Conservation (phyloP, 2,797 vertebrate genomes). For the Catharus ustulatus region DNA sequence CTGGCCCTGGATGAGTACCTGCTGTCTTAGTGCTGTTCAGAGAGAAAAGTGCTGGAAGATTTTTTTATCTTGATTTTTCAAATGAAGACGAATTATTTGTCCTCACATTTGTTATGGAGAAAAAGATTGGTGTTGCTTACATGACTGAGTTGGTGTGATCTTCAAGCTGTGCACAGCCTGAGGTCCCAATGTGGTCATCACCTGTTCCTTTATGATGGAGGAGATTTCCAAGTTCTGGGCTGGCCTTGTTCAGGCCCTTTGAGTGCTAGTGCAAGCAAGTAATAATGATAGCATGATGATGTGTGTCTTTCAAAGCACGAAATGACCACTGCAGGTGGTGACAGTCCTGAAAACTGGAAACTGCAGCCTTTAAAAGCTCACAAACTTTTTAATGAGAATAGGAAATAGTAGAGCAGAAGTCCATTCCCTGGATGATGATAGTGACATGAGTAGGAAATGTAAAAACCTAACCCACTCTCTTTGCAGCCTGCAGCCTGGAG, state of each 20-base stretch:
- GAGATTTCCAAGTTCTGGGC: not conserved
- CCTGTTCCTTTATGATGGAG: not conserved
- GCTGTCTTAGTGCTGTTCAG: not conserved
- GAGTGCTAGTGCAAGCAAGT: not conserved
- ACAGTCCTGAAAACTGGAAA: slow-evolving; percentile 28
- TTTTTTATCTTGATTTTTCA: not conserved
- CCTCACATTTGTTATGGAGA: not conserved
- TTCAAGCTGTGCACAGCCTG: not conserved
- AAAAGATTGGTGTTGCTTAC: not conserved
- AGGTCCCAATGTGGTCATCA: not conserved
- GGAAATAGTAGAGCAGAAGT: slow-evolving; percentile 33
- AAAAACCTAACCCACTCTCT: not conserved
- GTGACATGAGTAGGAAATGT: slow-evolving; percentile 16
- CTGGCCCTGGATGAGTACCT: fast-evolving
- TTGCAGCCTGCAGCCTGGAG: slow-evolving; percentile 33
- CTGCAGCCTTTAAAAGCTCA: not conserved
- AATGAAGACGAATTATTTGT: not conserved
- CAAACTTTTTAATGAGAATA: slow-evolving; percentile 39
- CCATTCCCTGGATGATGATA: slow-evolving; percentile 10
- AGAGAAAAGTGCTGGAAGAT: not conserved
- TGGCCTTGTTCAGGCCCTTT: not conserved
- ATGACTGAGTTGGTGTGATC: not conserved
- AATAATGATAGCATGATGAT: not conserved
- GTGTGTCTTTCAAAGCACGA: not conserved
- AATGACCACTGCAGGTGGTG: not conserved